These are phyloP conservation scores for Nasonovia ribisnigri DNA, from an alignment of 2,888 invertebrate genomes.

Conservation along the genomic window DNA sequence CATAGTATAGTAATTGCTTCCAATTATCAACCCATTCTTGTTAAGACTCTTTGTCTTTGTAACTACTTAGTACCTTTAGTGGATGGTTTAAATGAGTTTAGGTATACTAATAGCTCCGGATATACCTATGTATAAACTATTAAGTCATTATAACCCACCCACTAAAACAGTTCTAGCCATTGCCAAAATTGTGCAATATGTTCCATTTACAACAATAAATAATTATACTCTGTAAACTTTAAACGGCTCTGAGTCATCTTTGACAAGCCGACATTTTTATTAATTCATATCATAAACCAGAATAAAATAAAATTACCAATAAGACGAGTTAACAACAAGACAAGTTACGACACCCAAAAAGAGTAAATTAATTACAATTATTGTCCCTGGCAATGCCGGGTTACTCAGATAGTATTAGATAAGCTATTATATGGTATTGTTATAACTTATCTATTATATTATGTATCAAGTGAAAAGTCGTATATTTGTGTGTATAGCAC, in stretches of 20 bases:
- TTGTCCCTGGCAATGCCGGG: no score
- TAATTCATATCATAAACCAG: neutral
- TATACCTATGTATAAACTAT: neutral
- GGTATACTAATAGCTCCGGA: neutral
- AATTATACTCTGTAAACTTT: neutral
- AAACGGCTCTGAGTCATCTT: neutral
- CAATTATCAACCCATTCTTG: neutral
- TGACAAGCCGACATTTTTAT: neutral
- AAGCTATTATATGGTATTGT: neutral
- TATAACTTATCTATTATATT: neutral
- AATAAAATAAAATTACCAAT: neutral
- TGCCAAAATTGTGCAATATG: neutral
- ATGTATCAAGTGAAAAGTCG: rapidly evolving
- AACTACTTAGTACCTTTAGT: neutral
- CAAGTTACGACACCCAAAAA: no score
- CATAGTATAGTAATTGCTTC: neutral
- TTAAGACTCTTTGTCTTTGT: neutral
- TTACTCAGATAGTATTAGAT: no score
- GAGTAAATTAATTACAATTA: no score
- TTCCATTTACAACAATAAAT: neutral
- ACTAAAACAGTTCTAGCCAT: neutral
- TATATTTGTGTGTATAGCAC: no score
- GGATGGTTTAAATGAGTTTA: neutral
- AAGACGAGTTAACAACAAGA: no score
- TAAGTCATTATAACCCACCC: neutral